Base-by-base conservation (phyloP, 2,888 invertebrate species). In the Drosophila putrida region DNA sequence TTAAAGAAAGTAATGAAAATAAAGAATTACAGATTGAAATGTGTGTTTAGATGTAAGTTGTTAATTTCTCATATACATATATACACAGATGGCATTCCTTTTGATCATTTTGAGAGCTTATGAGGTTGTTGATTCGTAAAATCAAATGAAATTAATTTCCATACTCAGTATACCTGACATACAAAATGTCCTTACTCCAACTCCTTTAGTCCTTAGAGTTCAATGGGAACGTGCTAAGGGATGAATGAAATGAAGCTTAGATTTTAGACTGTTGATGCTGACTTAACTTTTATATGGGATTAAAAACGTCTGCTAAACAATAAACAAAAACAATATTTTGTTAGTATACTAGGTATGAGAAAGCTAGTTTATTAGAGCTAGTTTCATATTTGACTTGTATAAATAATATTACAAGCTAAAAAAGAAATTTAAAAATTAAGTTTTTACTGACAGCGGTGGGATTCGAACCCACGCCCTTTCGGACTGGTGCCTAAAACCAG, bases 401-500 rank as follows among this genome's bases (percentile, higher is more conserved):
- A 20, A 20, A 20, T 20, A 20, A 39, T 9, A 10, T 10, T 20
- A 10, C 1, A n/a, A 9, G 1, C 5, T 28, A 28, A 28, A 28
- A 8, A 28, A 31, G 31, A 3, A 31, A 47, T 15, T 10, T 0
- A 31, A 9, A 31, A 47, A 15, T 6, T 8, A 1, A 1, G n/a
- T 1, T 46, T 28, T 10, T 4, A 31, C 25, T 71, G 71, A 71
- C 63, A 63, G 71, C 71, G 71, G 53, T 58, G 70, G 70, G 53
- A 92, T 92, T 92, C 93, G 92, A 92, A 92, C 92, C 92, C 92
- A 92, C 92, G 92, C 92, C 92, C 91, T 92, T 92, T 92, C 92
- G 92, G 92, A 92, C 93, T 92, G 92, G 93, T 92, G 92, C 92
- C 93, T 92, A 92, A 92, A 92, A 92, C 92, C 92, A 92, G 92